A percentile compares a stretch with the other conserved stretches of the same genome.
phyloP scores from a whole-genome alignment of 2,888 invertebrate species.

The Craniophora ligustri region DNA sequence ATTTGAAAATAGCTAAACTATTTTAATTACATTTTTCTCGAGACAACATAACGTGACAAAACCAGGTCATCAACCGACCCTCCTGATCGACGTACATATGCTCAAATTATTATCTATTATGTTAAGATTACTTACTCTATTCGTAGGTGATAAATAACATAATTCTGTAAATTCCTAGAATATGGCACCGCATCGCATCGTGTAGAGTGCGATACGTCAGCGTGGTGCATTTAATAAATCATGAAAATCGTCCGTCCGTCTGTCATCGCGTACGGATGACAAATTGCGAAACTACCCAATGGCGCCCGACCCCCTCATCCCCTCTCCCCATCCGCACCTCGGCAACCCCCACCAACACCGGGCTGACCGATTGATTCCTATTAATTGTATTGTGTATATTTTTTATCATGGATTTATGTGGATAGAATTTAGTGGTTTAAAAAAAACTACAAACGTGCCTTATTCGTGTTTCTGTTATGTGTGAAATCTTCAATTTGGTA shows the following conservation, averaged over 20 bases:
- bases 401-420: conserved; percentile 13
- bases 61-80: no score
- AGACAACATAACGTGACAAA: no score
- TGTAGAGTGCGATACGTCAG: conserved; percentile 68
- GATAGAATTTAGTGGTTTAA: conserved; percentile 21
- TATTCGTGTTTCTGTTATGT: no score
- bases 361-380: conserved; percentile 50
- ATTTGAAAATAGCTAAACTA: no score
- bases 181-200: conserved; percentile 26
- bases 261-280: conserved; percentile 74
- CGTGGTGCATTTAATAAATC: conserved; percentile 80
- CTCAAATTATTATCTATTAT: no score
- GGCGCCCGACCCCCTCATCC: conserved; percentile 52
- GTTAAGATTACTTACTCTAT: conserved; percentile 17
- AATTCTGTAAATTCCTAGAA: conserved; percentile 32
- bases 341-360: conserved; percentile 21
- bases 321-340: conserved; percentile 39
- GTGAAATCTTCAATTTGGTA: no score
- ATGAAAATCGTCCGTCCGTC: conserved; percentile 74
- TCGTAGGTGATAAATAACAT: conserved; percentile 26
- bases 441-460: no score
- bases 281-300: conserved; percentile 67
- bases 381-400: conserved; percentile 43
- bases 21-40: no score
- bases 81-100: no score